phyloP scores from a whole-genome alignment of 2,888 invertebrate genomes.

The Tipula confusa region DNA sequence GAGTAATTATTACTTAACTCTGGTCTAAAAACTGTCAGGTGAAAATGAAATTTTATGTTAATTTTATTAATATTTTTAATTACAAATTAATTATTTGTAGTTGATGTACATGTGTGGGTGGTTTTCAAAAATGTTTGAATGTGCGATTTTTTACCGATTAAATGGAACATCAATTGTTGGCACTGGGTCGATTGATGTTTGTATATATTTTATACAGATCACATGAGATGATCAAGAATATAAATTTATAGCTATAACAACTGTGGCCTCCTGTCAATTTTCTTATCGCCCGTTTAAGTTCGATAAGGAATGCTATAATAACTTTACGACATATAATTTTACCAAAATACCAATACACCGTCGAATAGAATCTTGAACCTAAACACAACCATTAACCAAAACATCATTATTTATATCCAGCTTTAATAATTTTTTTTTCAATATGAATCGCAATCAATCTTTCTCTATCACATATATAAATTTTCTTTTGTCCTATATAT shows the following conservation, averaged over 20 bases:
- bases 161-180: too few relatives aligned
- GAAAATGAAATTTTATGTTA: neutral
- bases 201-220: too few relatives aligned
- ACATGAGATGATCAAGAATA: too few relatives aligned
- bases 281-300: too few relatives aligned
- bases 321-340: neutral
- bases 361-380: neutral
- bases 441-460: neutral
- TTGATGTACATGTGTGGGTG: neutral
- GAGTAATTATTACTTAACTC: neutral
- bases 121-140: neutral
- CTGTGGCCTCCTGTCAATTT: too few relatives aligned
- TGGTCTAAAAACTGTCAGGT: neutral
- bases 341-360: neutral
- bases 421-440: neutral
- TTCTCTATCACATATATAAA: neutral
- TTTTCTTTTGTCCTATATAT: neutral
- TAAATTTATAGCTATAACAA: too few relatives aligned
- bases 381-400: neutral
- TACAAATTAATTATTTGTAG: neutral
- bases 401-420: neutral
- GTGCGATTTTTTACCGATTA: neutral
- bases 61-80: neutral
- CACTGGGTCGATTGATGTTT: too few relatives aligned
- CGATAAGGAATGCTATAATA: too few relatives aligned